Evolutionary conservation across 2,797 vertebrate genomes (phyloP), one percentile per base, ranked within the genome.

Genomic region (Sebastes glaucus): DNA sequence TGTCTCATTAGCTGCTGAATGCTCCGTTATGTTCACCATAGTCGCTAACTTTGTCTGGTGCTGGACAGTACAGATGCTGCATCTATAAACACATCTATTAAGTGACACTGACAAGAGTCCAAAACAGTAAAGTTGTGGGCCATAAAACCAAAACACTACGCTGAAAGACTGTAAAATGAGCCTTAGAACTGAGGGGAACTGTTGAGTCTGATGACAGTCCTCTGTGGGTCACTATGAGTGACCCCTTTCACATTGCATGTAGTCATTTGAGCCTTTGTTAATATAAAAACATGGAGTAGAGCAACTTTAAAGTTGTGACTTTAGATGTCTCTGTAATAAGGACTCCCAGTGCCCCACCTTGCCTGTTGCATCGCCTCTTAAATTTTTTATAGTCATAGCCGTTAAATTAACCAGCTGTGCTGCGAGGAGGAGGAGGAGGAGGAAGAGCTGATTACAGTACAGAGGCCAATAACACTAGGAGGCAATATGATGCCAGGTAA

Each of bases 381-480:
- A 55, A 42, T 0, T 57, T 27, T 82, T 75, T 42, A 77, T 61
- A 63, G 66, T 38, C n/a, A 35, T 49, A 52, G 35, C n/a, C 6
- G 6, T 79, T 78, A 63, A 56, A 65, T 75, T 53, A 61, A 3
- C 60, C 14, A 18, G 14, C 78, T 76, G 69, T 65, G 74, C 61
- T 56, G 53, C 49, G 33, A 27, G 38, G 55, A 33, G 13, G 30
- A 74, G 13, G 35, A 38, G 0, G 35, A 33, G 13, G 30, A 74
- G 13, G 35, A 38, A 0, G 35, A 57, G 28, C 22, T 38, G 20
- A 83, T 87, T 63, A 49, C 56, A 75, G 30, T 2, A 14, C 60
- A 65, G 71, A 73, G 74, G 69, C 80, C 71, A 65, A 49, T 79
- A 83, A 82, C 55, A 70, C 65, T 2, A 38, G 67, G 30, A 64